phyloP scores from a whole-genome alignment of 1,140 invertebrate genomes.

The Pogonomyrmex californicus region DNA sequence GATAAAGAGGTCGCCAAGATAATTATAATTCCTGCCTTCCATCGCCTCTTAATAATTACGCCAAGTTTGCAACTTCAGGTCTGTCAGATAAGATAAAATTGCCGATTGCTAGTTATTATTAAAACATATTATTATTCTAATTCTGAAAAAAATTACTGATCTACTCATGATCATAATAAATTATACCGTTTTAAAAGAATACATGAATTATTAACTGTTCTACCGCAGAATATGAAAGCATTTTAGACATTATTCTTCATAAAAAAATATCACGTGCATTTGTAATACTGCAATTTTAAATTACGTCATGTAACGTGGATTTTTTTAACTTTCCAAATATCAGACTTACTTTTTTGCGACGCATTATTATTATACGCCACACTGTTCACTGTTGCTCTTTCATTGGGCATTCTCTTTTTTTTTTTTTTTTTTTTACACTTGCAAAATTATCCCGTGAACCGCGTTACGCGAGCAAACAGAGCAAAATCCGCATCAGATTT shows the following conservation, averaged over 20 bases:
- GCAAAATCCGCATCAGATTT: conserved; percentile 53
- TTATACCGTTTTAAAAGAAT: neutral
- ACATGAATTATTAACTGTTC: conserved; percentile 9
- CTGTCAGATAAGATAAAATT: conserved; percentile 3
- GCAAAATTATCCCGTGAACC: conserved; percentile 17
- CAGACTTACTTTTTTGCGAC: neutral
- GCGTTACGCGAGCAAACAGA: conserved; percentile 35
- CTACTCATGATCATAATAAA: neutral
- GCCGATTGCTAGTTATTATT: neutral
- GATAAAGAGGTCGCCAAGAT: conserved; percentile 19
- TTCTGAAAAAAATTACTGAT: neutral
- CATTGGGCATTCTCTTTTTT: too few relatives aligned
- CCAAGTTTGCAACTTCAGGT: neutral
- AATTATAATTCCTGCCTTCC: conserved; percentile 59
- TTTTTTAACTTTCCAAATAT: neutral
- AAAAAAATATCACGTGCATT: neutral
- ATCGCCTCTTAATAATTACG: conserved; percentile 65
- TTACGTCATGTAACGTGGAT: neutral
- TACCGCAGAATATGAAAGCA: neutral
- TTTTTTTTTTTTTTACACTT: conserved; percentile 10
- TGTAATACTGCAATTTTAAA: conserved; percentile 6
- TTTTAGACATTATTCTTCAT: neutral
- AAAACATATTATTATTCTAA: neutral
- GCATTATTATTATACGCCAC: conserved; percentile 8
- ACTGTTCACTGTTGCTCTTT: neutral